phyloP scores from a whole-genome alignment of 2,888 invertebrate genomes.

The Cerceris rybyensis region DNA sequence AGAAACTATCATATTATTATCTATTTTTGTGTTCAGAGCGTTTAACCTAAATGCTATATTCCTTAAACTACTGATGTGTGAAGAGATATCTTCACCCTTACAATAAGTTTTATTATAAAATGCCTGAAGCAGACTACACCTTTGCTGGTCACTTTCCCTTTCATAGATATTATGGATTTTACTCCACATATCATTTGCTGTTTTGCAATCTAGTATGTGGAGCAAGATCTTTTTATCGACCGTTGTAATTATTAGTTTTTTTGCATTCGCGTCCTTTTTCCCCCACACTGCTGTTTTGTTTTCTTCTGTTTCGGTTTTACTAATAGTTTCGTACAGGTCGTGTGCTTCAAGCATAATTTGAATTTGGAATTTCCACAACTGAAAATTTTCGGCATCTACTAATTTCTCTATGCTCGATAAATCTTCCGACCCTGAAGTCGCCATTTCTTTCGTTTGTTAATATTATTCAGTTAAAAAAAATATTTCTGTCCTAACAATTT shows the following conservation, averaged over 20 bases:
- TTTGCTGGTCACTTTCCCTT: conserved; percentile 9
- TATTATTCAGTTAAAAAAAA: too few species aligned
- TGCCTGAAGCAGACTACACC: conserved; percentile 11
- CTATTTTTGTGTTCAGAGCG: not conserved
- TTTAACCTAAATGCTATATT: conserved; percentile 6
- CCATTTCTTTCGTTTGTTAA: not conserved
- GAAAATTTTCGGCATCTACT: conserved; percentile 10
- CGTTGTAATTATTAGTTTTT: conserved; percentile 14
- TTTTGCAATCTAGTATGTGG: conserved; percentile 9
- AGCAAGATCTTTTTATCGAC: conserved; percentile 10
- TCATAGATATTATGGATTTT: conserved; percentile 14
- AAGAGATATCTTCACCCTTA: not conserved
- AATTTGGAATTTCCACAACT: conserved; percentile 31
- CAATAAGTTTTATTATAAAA: not conserved
- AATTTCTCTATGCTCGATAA: not conserved
- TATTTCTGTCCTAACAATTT: too few species aligned
- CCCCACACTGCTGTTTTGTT: not conserved
- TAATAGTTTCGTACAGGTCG: not conserved
- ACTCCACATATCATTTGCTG: conserved; percentile 3
- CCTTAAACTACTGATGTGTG: conserved; percentile 7
- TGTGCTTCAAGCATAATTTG: conserved; percentile 10
- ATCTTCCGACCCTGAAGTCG: not conserved
- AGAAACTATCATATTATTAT: conserved; percentile 1
- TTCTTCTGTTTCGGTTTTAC: not conserved
- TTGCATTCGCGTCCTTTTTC: conserved; percentile 13